A percentile compares a stretch with the other conserved stretches of the same genome.
Evolutionary conservation across 2,113 vertebrate genomes (phyloP).

Genomic region (Toxotes jaculatrix): DNA sequence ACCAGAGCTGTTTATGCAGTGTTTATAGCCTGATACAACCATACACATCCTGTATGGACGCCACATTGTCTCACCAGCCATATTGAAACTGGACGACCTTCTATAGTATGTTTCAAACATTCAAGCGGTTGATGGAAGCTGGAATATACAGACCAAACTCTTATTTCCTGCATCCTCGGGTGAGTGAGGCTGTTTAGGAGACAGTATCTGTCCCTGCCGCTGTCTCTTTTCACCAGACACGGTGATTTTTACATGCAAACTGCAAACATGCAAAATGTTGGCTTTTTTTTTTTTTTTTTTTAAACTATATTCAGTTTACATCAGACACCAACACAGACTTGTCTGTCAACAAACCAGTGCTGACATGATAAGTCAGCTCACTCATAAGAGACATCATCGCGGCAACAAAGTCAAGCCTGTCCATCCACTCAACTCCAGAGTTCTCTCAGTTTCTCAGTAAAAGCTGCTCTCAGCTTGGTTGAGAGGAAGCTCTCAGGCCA

Average conservation of each 20-base stretch:
- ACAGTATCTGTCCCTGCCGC: background rate
- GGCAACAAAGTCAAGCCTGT: background rate
- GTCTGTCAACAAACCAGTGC: background rate
- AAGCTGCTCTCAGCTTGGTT: background rate
- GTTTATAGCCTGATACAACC: background rate
- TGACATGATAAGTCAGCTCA: background rate
- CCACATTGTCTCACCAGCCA: background rate
- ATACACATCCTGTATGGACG: background rate
- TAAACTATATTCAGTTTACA: too few species aligned
- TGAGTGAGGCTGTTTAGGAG: too few species aligned
- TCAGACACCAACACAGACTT: background rate
- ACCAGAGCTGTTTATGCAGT: background rate
- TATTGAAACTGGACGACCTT: background rate
- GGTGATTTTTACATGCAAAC: too few species aligned
- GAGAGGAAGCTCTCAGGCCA: background rate
- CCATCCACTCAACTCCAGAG: background rate
- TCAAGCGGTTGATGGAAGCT: background rate
- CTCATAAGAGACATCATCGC: background rate
- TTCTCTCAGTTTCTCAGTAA: background rate
- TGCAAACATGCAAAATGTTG: too few species aligned
- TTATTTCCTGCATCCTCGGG: too few species aligned
- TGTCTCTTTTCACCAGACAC: background rate
- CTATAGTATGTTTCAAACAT: background rate
- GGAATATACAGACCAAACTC: too few species aligned
- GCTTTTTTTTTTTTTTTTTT: too few species aligned